Percentiles rank a stretch among this genome's conserved stretches.
Conservation (phyloP, 2,888 invertebrate genomes). For the Drosophila kambysellisi region DNA sequence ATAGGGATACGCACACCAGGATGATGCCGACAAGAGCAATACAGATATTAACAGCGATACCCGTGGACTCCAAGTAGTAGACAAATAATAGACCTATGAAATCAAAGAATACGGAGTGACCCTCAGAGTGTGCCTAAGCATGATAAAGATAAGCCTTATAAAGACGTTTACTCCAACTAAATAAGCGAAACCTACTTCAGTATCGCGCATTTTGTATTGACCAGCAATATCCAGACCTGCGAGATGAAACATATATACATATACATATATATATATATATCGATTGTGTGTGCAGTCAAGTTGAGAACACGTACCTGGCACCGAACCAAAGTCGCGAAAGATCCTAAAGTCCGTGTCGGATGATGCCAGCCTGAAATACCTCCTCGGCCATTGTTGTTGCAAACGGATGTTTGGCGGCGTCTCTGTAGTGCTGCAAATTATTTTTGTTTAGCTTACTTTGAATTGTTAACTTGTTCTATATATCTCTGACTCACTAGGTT, state of each 20-base stretch:
- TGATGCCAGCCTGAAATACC: conserved; percentile 88
- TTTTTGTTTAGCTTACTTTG: background rate
- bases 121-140: conserved; percentile 83
- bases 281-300: background rate
- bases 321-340: conserved; percentile 87
- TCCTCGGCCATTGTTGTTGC: conserved; percentile 87
- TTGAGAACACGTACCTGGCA: conserved; percentile 86
- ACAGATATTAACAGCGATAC: conserved; percentile 83
- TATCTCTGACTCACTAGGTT: background rate
- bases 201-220: conserved; percentile 86
- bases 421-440: conserved; percentile 85
- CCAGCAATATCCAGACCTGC: conserved; percentile 91
- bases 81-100: conserved; percentile 89
- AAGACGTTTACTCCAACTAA: background rate
- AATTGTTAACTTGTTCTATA: background rate
- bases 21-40: conserved; percentile 83
- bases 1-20: conserved; percentile 71
- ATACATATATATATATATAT: background rate
- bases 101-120: conserved; percentile 90
- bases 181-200: conserved; percentile 62
- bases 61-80: conserved; percentile 86
- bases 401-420: conserved; percentile 87
- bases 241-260: background rate
- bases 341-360: conserved; percentile 90
- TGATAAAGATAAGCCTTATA: background rate